Evolutionary conservation across 2,888 invertebrate genomes (phyloP), one percentile per base, ranked within the genome.

Genomic region (Geotrupes spiniger): DNA sequence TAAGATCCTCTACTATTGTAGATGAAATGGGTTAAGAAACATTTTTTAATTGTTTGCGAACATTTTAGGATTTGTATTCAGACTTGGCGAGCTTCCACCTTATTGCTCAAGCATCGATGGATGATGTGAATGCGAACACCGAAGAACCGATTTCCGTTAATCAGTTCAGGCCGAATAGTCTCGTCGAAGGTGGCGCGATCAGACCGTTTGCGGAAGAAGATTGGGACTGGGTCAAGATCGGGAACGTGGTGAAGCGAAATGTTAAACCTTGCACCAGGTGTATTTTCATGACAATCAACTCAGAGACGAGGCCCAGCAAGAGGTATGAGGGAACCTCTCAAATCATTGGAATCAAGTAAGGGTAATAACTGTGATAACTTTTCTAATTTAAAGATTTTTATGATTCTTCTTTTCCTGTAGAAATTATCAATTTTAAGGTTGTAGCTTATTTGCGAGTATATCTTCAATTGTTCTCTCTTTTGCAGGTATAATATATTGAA

Each of bases 221-320:
- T 12, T 82, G 81, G 81, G 72, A 75, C 12, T 80, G 78, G 74
- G 68, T 82, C 14, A 77, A 74, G 63, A 76, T 82, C 15, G 81
- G 81, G 0, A 69, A 74, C 21, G 59, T 61, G 1, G 74, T 72
- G 8, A 70, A 81, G 33, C 69, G 77, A 52, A 76, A 76, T 55
- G 71, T 79, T 10, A 80, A 79, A 61, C 77, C 76, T 1, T 81
- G 81, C 57, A 72, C 78, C 1, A 76, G 82, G 74, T 81, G 72
- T 51, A 56, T 65, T 15, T 56, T 72, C 42, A 69, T 66, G 0
- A 71, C 72, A 1, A 68, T 81, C 10, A 68, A 80, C 63, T 78
- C 76, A 9, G 70, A 74, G 17, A 53, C 63, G 2, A 70, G 71
- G 45, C 71, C 75, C 54, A 49, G 58, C 6, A 61, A 71, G n/a